Percentiles rank a stretch among this genome's conserved stretches.
These are phyloP conservation scores for Nephrotoma flavescens DNA, from an alignment of 2,888 invertebrate species.

Conservation along the genomic window DNA sequence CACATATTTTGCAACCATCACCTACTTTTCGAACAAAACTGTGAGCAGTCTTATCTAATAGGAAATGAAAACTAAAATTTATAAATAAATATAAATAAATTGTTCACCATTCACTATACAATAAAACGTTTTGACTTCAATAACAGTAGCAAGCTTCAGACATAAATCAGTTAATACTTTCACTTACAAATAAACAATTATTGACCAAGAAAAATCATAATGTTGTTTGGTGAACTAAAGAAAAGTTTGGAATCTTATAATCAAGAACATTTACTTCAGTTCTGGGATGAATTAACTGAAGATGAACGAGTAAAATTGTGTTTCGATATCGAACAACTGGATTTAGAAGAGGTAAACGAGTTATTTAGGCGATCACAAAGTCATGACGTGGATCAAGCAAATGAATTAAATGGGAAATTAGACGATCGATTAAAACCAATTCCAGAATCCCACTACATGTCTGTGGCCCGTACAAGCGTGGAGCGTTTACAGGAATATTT, in stretches of 20 bases:
- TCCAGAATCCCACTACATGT: conserved; percentile 63
- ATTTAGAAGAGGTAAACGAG: conserved; percentile 54
- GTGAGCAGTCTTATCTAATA: not conserved
- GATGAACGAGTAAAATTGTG: conserved; percentile 38
- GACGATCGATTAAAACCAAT: conserved; percentile 76
- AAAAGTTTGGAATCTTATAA: conserved; percentile 42
- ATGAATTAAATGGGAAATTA: conserved; percentile 48
- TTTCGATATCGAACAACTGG: conserved; percentile 51
- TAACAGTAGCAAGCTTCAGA: not conserved
- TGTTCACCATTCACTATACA: not conserved
- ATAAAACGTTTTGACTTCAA: not conserved
- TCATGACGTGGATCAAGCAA: conserved; percentile 42
- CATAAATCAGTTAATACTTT: not conserved
- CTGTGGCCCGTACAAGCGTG: conserved; percentile 48
- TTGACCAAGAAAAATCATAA: conserved; percentile 27
- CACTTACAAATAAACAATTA: not conserved
- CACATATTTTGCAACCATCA: not conserved
- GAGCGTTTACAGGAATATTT: conserved; percentile 54
- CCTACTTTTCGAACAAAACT: not conserved
- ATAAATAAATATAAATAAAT: not conserved
- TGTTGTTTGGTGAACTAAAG: conserved; percentile 37
- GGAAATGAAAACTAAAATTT: not conserved
- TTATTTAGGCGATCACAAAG: conserved; percentile 51
- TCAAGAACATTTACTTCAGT: conserved; percentile 70
- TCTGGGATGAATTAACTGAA: conserved; percentile 57